These are phyloP conservation scores for Metellina segmentata DNA, from an alignment of 2,888 invertebrate genomes.

Conservation along the genomic window DNA sequence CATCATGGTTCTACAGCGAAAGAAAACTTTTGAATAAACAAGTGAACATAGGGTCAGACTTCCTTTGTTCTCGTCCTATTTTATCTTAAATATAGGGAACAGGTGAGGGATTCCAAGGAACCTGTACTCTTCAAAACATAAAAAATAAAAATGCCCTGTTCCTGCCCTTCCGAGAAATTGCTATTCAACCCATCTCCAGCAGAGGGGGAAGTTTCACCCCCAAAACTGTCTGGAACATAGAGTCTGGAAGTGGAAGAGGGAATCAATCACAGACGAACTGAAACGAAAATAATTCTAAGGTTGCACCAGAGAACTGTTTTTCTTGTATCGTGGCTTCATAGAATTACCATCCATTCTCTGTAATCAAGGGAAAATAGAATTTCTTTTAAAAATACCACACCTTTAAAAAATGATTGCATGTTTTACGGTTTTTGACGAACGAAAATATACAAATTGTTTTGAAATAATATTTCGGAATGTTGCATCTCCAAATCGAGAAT, in stretches of 20 bases:
- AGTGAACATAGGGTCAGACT: background rate
- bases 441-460: no score
- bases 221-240: background rate
- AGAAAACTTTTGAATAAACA: background rate
- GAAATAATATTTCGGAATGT: no score
- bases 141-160: background rate
- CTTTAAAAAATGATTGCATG: no score
- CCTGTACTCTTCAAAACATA: background rate
- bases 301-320: background rate
- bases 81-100: background rate
- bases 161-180: background rate
- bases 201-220: background rate
- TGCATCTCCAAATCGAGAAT: no score
- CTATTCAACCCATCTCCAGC: background rate
- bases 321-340: no score
- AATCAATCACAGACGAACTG: background rate
- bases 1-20: no score
- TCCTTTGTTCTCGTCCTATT: background rate
- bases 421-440: no score
- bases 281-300: background rate
- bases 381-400: no score
- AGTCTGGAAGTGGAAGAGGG: background rate
- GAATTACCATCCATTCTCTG: no score
- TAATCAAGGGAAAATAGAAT: no score
- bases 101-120: background rate